Percentiles rank a stretch among this genome's conserved stretches.
phyloP scores from a whole-genome alignment of 2,888 invertebrate species.

The Horisme vitalbata region DNA sequence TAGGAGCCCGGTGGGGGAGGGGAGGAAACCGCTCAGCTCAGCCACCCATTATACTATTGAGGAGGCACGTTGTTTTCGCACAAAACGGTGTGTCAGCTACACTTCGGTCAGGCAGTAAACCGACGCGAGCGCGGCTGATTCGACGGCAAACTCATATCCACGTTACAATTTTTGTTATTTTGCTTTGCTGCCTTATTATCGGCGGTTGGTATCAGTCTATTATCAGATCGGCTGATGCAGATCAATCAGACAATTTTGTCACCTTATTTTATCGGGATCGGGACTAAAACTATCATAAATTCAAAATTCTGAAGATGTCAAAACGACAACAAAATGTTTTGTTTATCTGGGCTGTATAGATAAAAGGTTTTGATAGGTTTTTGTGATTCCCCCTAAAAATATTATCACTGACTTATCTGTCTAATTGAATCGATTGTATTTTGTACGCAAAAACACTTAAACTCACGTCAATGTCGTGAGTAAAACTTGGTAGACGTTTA shows the following conservation, averaged over 20 bases:
- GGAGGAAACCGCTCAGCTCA: conserved; percentile 64
- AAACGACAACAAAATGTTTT: too few species aligned
- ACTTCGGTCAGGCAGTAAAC: conserved; percentile 42
- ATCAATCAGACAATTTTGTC: too few species aligned
- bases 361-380: too few species aligned
- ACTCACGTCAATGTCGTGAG: conserved; percentile 1
- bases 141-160: conserved; percentile 34
- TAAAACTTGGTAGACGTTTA: conserved; percentile 14
- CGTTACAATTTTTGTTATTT: conserved; percentile 52
- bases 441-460: conserved; percentile 6
- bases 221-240: too few species aligned
- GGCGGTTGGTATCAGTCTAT: too few species aligned
- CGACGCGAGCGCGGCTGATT: conserved; percentile 46
- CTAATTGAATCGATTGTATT: conserved; percentile 6
- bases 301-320: too few species aligned
- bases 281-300: too few species aligned
- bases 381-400: conserved; percentile 3
- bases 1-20: conserved; percentile 36
- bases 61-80: conserved; percentile 76
- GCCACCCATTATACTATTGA: conserved; percentile 75
- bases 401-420: conserved; percentile 3
- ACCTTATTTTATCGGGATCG: too few species aligned
- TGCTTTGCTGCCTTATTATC: conserved; percentile 24
- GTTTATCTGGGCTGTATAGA: too few species aligned
- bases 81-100: conserved; percentile 71